A percentile compares a stretch with the other conserved stretches of the same genome.
Conservation (phyloP, 1,140 invertebrate species). For the Muscidifurax raptorellus region DNA sequence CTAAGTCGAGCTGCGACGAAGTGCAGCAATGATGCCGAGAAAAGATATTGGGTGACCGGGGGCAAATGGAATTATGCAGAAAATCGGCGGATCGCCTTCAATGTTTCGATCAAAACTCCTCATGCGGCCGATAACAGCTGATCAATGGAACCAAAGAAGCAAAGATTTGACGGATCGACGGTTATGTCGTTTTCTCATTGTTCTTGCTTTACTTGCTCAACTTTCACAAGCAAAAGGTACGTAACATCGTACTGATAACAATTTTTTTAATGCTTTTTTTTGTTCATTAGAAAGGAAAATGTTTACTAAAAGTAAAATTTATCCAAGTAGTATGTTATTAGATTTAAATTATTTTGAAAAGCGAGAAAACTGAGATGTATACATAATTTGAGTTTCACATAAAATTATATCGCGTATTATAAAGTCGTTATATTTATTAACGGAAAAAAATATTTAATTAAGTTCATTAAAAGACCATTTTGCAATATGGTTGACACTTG, state of each 20-base stretch:
- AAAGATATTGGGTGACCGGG: neutral
- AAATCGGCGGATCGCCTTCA: neutral
- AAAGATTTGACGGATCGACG: neutral
- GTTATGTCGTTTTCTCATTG: neutral
- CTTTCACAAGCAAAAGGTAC: neutral
- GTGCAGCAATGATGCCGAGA: neutral
- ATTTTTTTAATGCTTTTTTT: too few species aligned
- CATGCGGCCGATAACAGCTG: neutral
- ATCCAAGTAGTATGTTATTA: too few species aligned
- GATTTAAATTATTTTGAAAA: too few species aligned
- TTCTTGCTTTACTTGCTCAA: neutral
- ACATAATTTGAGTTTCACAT: too few species aligned
- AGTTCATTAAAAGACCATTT: too few species aligned
- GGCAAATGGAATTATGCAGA: slow-evolving; percentile 14
- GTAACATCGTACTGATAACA: neutral
- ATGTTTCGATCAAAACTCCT: neutral
- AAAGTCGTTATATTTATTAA: too few species aligned
- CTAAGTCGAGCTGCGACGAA: neutral
- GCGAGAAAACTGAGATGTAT: too few species aligned
- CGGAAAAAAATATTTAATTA: too few species aligned
- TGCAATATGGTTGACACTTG: too few species aligned
- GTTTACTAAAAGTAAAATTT: too few species aligned
- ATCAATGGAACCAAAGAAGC: neutral
- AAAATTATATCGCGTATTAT: too few species aligned
- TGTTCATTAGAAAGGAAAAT: too few species aligned